A percentile compares a stretch with the other conserved stretches of the same genome.
These are phyloP conservation scores for Aselliscus stoliczkanus DNA, from an alignment of 2,797 vertebrate species.

Conservation along the genomic window DNA sequence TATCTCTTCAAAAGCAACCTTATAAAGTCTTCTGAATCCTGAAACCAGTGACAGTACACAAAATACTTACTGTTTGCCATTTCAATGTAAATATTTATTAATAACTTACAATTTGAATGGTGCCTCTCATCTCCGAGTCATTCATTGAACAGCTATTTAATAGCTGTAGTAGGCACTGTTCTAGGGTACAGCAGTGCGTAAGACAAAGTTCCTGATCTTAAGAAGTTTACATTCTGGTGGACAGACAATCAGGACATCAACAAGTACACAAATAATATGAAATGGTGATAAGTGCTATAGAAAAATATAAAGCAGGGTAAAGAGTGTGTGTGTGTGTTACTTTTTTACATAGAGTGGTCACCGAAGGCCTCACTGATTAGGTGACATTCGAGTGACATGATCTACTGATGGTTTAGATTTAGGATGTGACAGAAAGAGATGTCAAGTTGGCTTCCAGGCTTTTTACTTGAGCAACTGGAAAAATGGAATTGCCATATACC, in stretches of 20 bases:
- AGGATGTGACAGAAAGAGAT: background rate
- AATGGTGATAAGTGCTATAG: background rate
- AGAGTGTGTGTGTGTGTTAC: background rate
- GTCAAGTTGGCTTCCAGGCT: background rate
- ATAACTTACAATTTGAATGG: background rate
- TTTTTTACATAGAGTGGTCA: background rate
- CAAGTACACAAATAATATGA: background rate
- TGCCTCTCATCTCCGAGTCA: background rate
- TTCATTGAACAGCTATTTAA: background rate
- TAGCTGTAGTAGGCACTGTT: background rate
- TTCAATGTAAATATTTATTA: background rate
- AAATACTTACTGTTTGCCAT: background rate
- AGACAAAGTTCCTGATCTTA: background rate
- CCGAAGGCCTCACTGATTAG: background rate
- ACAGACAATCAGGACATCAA: background rate
- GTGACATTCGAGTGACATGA: background rate
- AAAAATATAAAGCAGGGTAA: background rate
- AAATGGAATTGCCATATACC: background rate
- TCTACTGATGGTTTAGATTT: background rate
- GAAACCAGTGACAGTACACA: background rate
- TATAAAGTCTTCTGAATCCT: background rate
- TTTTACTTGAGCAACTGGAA: background rate
- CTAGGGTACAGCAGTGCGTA: background rate
- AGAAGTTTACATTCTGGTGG: background rate
- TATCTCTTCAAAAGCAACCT: background rate